Evolutionary conservation across 2,113 vertebrate species (phyloP).

Genomic region (Pitta sordida): DNA sequence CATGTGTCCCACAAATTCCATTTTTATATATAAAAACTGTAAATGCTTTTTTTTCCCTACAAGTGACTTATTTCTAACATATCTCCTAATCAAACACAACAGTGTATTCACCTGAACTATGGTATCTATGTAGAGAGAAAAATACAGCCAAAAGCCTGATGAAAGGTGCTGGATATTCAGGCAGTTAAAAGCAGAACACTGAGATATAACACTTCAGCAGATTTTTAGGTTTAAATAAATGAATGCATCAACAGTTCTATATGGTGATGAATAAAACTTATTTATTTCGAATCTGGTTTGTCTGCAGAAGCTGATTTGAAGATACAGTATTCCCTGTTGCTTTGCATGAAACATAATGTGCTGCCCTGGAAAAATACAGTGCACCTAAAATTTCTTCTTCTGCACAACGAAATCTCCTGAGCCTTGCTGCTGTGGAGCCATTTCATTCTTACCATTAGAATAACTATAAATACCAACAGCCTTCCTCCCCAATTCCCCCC

Average conservation of each 20-base stretch:
- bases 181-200: neutral
- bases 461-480: neutral
- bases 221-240: constrained; percentile 39
- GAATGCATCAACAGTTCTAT: neutral
- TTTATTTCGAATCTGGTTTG: constrained; percentile 15
- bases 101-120: neutral
- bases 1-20: neutral
- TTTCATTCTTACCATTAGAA: neutral
- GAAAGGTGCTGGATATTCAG: neutral
- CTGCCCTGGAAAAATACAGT: neutral
- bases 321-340: neutral
- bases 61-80: neutral
- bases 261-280: neutral
- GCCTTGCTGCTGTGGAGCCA: neutral
- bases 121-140: neutral
- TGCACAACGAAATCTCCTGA: neutral
- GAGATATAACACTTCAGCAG: neutral
- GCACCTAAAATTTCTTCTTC: neutral
- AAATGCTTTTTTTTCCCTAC: neutral
- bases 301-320: constrained; percentile 12
- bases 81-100: neutral
- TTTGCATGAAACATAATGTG: neutral
- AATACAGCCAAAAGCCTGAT: neutral
- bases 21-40: neutral
- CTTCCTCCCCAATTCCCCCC: rapidly evolving